Evolutionary conservation across 2,113 vertebrate genomes (phyloP).

Genomic region (Cephalopholis sonnerati): DNA sequence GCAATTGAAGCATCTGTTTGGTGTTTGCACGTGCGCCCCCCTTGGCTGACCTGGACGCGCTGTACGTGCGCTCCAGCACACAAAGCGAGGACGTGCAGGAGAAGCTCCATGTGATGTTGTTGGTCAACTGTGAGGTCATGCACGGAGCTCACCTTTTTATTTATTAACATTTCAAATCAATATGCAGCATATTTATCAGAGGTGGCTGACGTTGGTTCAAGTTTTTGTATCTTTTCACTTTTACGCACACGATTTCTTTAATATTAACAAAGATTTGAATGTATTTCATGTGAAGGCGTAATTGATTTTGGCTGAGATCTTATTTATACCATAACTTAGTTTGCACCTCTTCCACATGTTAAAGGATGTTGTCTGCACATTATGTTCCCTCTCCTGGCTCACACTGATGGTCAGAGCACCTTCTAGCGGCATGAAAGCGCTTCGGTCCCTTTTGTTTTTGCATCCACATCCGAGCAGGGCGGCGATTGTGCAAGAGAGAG

Average conservation of each 20-base stretch:
- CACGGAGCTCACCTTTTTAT: background rate
- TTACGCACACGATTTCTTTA: too few species aligned
- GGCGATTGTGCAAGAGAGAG: background rate
- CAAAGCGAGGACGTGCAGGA: background rate
- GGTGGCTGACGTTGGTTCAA: background rate
- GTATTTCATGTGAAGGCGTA: too few species aligned
- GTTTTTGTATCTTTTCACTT: too few species aligned
- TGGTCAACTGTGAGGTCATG: background rate
- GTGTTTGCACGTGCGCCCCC: background rate
- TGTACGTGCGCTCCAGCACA: slow-evolving; percentile 55
- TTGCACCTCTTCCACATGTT: background rate
- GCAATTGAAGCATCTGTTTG: slow-evolving; percentile 12
- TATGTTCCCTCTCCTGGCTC: background rate
- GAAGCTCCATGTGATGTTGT: too few species aligned
- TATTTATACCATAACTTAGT: too few species aligned
- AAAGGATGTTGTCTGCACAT: background rate
- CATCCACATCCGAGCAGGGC: slow-evolving; percentile 25
- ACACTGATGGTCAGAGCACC: slow-evolving; percentile 33
- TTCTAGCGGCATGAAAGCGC: slow-evolving; percentile 31
- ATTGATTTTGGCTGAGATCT: too few species aligned
- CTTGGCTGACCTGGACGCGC: too few species aligned
- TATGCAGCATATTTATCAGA: too few species aligned
- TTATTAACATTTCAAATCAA: background rate
- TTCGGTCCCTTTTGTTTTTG: background rate
- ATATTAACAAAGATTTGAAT: too few species aligned